Percentiles rank a stretch among this genome's conserved stretches.
These are phyloP conservation scores for Bombycilla garrulus DNA, from an alignment of 2,113 vertebrate species.

Conservation along the genomic window DNA sequence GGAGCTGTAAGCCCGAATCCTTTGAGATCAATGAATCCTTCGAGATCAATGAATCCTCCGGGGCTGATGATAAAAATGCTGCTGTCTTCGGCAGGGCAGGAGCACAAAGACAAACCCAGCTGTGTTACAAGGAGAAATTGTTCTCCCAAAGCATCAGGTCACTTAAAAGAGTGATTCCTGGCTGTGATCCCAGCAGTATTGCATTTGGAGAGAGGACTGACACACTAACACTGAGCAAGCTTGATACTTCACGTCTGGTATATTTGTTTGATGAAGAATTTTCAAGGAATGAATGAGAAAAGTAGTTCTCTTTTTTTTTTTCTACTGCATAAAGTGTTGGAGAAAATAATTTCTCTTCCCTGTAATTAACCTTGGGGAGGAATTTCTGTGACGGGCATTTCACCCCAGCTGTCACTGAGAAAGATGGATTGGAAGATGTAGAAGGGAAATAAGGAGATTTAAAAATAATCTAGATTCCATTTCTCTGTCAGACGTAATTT, in stretches of 20 bases:
- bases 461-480: not conserved
- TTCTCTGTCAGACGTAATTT: not conserved
- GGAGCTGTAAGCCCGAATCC: not conserved
- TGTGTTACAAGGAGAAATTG: not conserved
- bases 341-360: not conserved
- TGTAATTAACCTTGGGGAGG: not conserved
- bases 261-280: not conserved
- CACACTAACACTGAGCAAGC: not conserved
- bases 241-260: not conserved
- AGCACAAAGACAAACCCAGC: not conserved
- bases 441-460: not conserved
- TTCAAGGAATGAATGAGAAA: fast-evolving
- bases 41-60: not conserved
- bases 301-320: not conserved
- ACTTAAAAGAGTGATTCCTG: not conserved
- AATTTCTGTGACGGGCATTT: not conserved
- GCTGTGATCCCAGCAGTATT: not conserved
- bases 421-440: not conserved
- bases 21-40: not conserved
- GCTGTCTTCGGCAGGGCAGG: fast-evolving
- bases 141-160: not conserved
- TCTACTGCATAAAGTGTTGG: not conserved
- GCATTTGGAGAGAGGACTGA: not conserved
- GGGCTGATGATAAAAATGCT: not conserved
- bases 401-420: not conserved